Percentiles rank a stretch among this genome's conserved stretches.
These are phyloP conservation scores for Mesitornis unicolor DNA, from an alignment of 2,113 vertebrate genomes.

Conservation along the genomic window DNA sequence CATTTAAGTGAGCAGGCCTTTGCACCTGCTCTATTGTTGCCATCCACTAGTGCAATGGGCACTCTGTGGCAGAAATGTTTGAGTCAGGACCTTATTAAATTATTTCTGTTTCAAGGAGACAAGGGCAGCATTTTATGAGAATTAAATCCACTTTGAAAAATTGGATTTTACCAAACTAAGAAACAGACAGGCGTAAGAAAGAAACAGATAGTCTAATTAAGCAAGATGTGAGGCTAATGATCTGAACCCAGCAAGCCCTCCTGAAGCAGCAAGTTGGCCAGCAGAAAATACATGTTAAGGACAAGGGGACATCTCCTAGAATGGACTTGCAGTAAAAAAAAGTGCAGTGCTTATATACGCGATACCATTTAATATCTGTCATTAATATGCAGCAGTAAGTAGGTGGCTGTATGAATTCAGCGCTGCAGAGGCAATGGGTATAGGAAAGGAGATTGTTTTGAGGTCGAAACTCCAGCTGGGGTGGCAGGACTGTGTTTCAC, in stretches of 20 bases:
- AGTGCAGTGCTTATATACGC: neutral
- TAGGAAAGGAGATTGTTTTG: neutral
- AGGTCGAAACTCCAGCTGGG: neutral
- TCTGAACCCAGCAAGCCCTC: neutral
- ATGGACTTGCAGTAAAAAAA: neutral
- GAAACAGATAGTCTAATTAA: neutral
- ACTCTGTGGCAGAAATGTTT: neutral
- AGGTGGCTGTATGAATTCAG: neutral
- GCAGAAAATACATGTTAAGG: neutral
- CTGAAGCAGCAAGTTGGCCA: neutral
- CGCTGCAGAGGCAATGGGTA: neutral
- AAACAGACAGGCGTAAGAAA: neutral
- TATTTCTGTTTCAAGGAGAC: neutral
- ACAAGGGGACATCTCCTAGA: neutral
- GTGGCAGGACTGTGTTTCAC: neutral
- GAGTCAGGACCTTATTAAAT: neutral
- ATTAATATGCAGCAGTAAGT: neutral
- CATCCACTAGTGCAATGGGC: neutral
- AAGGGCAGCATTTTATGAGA: neutral
- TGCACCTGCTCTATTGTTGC: neutral
- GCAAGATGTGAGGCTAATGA: neutral
- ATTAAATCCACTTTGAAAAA: neutral
- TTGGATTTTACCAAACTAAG: neutral
- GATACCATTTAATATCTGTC: neutral
- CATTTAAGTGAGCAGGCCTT: neutral